Conservation (phyloP, 2,113 vertebrate genomes). For the Syngnathus typhle region DNA sequence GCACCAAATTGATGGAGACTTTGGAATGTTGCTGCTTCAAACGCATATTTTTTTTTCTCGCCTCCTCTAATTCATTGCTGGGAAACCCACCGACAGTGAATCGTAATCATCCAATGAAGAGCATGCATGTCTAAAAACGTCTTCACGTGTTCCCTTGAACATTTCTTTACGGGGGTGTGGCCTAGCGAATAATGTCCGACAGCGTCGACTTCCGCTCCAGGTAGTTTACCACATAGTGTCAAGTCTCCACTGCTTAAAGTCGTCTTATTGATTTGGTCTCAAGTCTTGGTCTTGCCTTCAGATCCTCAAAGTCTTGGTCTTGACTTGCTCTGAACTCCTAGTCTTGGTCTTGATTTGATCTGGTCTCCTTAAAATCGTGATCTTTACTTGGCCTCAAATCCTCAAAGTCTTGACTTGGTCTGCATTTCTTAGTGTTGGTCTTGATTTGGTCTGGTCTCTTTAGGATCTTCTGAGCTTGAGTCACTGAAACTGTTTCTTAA, state of each 20-base stretch:
- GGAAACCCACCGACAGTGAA: background rate
- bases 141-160: background rate
- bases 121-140: background rate
- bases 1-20: conserved; percentile 54
- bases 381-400: background rate
- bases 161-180: background rate
- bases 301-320: background rate
- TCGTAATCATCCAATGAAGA: background rate
- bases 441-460: background rate
- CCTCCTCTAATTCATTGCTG: conserved; percentile 9
- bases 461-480: background rate
- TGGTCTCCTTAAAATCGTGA: background rate
- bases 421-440: background rate
- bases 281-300: background rate
- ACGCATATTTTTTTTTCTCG: background rate
- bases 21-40: conserved; percentile 22
- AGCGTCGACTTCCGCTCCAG: background rate
- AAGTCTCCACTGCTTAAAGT: too few relatives aligned
- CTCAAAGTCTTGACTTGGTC: background rate
- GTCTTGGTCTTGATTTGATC: background rate
- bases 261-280: background rate
- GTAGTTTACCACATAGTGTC: background rate
- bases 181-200: background rate
- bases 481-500: background rate
- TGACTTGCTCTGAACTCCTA: background rate